A percentile compares a stretch with the other conserved stretches of the same genome.
phyloP scores from a whole-genome alignment of 2,797 vertebrate species.

The Ceyx erithaca region DNA sequence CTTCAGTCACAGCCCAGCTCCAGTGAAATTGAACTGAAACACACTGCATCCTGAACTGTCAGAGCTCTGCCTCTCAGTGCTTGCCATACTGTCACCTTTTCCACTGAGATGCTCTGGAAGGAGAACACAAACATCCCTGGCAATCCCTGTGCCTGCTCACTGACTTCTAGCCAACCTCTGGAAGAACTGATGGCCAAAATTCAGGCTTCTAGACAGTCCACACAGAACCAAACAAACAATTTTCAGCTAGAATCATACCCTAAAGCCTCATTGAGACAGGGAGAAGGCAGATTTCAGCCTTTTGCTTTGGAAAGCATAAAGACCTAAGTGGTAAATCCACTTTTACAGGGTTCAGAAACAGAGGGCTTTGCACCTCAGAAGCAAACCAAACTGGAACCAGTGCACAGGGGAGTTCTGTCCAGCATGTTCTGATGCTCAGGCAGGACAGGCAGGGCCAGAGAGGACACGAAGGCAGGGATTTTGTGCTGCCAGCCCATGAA shows the following conservation, averaged over 20 bases:
- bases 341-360: background rate
- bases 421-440: background rate
- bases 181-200: background rate
- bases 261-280: background rate
- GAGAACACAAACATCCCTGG: background rate
- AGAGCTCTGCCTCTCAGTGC: background rate
- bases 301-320: background rate
- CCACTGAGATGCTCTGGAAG: background rate
- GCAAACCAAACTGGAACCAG: background rate
- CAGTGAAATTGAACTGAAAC: constrained; percentile 20
- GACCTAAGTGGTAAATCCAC: background rate
- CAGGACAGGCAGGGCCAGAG: background rate
- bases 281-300: background rate
- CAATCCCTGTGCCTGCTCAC: background rate
- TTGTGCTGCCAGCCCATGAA: background rate
- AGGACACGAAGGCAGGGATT: background rate
- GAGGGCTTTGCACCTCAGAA: background rate
- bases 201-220: background rate
- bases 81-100: background rate
- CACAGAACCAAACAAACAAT: background rate
- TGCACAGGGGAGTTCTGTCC: background rate
- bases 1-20: constrained; percentile 30
- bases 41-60: constrained; percentile 19
- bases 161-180: background rate
- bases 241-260: background rate